A percentile compares a stretch with the other conserved stretches of the same genome.
Conservation (phyloP, 2,888 invertebrate species). For the Hecatera dysodea region DNA sequence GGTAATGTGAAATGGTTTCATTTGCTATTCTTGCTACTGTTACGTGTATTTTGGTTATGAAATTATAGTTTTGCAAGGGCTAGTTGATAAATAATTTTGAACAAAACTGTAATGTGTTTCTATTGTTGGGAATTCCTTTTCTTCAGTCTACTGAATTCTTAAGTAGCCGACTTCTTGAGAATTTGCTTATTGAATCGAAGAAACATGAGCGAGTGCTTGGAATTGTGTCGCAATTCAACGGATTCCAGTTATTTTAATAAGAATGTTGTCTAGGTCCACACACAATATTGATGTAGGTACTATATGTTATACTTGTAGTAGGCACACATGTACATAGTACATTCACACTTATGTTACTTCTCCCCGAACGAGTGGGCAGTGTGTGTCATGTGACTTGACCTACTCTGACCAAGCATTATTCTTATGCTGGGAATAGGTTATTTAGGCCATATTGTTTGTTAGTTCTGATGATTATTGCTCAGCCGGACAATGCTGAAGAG, state of each 20-base stretch:
- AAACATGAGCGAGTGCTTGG: constrained; percentile 7
- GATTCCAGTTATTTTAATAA: neutral
- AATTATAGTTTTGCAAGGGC: constrained; percentile 51
- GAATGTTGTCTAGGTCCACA: neutral
- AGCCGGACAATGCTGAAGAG: too few species aligned
- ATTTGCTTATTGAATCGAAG: constrained; percentile 40
- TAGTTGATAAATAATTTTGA: constrained; percentile 3
- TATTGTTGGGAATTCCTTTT: constrained; percentile 22
- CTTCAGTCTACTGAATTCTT: constrained; percentile 23
- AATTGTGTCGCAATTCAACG: constrained; percentile 3
- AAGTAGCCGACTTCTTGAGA: constrained; percentile 24
- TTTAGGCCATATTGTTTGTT: too few species aligned
- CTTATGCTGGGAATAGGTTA: too few species aligned
- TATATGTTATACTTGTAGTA: too few species aligned
- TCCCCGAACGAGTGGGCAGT: too few species aligned
- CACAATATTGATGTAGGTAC: too few species aligned
- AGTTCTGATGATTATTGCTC: too few species aligned
- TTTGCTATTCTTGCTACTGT: constrained; percentile 66
- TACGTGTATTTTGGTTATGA: constrained; percentile 48
- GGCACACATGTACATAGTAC: too few species aligned
- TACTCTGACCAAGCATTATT: too few species aligned
- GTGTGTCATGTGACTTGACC: too few species aligned
- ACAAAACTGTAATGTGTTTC: constrained; percentile 17
- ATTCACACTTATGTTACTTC: too few species aligned
- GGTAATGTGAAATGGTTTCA: constrained; percentile 69